phyloP scores from a whole-genome alignment of 2,797 vertebrate species.

The Pantherophis vulpinus region DNA sequence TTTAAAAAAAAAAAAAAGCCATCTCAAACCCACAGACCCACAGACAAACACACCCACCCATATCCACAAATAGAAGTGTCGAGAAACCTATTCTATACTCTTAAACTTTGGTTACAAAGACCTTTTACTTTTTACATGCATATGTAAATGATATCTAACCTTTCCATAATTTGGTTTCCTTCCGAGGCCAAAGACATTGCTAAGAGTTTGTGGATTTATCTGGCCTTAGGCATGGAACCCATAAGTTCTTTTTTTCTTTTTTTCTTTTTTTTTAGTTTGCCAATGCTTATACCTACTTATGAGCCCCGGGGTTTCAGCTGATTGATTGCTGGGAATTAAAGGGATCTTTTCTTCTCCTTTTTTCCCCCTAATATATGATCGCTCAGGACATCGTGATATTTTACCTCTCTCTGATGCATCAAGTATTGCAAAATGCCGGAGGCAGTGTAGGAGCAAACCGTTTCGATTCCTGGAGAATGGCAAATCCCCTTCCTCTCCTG shows the following conservation, averaged over 20 bases:
- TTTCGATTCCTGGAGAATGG: neutral
- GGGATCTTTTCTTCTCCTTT: neutral
- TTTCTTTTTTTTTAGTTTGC: conserved; percentile 24
- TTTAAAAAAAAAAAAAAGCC: neutral
- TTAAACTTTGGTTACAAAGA: neutral
- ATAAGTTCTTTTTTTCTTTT: conserved; percentile 26
- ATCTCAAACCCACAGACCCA: neutral
- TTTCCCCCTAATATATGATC: conserved; percentile 18
- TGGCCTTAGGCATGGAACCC: conserved; percentile 23
- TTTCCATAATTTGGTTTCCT: neutral
- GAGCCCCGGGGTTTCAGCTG: conserved; percentile 28
- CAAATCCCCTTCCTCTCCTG: neutral
- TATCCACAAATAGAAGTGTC: neutral
- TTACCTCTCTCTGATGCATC: conserved; percentile 17
- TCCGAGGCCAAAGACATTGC: neutral
- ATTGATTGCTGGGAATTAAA: conserved; percentile 31
- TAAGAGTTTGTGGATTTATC: conserved; percentile 20
- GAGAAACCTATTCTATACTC: neutral
- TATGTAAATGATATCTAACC: neutral
- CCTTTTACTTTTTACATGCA: neutral
- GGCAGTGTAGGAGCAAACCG: neutral
- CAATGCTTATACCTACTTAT: conserved; percentile 22
- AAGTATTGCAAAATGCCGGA: conserved; percentile 17
- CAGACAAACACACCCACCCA: neutral
- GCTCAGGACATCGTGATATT: conserved; percentile 12